A percentile compares a stretch with the other conserved stretches of the same genome.
Conservation (phyloP, 92 coral and sea anemone species). For the Chrysogorgia sp. region DNA sequence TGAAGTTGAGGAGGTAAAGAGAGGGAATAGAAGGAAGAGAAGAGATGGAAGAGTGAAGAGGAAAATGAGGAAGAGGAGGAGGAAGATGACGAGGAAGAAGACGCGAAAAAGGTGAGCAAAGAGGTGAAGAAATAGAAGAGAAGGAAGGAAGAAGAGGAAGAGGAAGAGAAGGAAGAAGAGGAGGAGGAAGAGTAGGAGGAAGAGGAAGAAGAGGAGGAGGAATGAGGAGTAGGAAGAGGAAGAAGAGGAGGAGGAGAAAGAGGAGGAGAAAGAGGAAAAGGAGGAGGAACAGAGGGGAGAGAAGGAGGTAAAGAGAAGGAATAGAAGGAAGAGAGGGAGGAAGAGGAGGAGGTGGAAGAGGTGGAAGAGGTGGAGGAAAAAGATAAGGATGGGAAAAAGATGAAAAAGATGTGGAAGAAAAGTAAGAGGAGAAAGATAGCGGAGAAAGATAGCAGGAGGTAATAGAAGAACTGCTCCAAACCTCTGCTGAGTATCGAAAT, state of each 20-base stretch:
- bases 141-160: not conserved
- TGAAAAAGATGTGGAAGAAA: not conserved
- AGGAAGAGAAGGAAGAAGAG: not conserved
- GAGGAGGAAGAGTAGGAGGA: not conserved
- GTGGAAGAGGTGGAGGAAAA: not conserved
- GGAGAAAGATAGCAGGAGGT: not conserved
- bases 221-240: slow-evolving; percentile 47
- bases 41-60: too few species aligned
- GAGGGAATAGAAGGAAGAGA: too few species aligned
- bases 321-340: too few species aligned
- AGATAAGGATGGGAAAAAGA: not conserved
- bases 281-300: not conserved
- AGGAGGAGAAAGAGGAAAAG: slow-evolving; percentile 46
- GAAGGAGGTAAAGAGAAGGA: too few species aligned
- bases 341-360: too few species aligned
- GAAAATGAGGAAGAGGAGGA: not conserved
- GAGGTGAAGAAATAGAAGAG: not conserved
- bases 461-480: slow-evolving; percentile 10
- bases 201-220: too few species aligned
- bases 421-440: not conserved
- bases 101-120: not conserved
- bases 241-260: too few species aligned
- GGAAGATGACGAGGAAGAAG: too few species aligned
- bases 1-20: too few species aligned
- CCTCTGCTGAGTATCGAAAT: slow-evolving; percentile 70